Conservation (phyloP, 2,888 invertebrate species). For the Tridacna crocea region DNA sequence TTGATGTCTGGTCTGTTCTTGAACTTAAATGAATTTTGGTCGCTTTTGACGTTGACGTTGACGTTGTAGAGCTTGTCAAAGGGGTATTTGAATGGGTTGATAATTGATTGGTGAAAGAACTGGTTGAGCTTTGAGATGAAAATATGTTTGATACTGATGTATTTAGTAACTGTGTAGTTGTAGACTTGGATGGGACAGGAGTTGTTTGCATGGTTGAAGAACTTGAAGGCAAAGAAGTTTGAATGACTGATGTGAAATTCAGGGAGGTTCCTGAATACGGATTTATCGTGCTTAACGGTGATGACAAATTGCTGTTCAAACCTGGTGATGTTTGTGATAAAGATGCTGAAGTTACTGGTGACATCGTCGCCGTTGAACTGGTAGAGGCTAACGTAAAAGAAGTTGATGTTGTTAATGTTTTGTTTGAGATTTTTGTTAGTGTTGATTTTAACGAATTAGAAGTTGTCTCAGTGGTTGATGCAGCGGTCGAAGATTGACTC, state of each 20-base stretch:
- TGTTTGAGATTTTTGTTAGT: background rate
- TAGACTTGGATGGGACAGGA: too few relatives aligned
- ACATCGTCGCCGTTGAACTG: background rate
- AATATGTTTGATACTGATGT: background rate
- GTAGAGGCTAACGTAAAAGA: background rate
- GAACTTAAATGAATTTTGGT: background rate
- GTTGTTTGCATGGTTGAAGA: too few relatives aligned
- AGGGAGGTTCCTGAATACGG: too few relatives aligned
- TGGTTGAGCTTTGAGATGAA: background rate
- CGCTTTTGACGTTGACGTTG: background rate
- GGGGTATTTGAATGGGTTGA: background rate
- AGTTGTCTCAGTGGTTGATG: background rate
- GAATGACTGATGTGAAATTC: too few relatives aligned
- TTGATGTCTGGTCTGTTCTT: background rate
- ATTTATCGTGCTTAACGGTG: too few relatives aligned
- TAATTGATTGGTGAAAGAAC: background rate
- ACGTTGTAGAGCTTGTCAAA: background rate
- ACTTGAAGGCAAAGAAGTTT: too few relatives aligned
- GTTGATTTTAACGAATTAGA: too few relatives aligned
- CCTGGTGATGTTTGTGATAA: background rate
- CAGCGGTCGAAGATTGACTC: background rate
- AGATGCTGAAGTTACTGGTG: background rate
- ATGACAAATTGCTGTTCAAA: too few relatives aligned
- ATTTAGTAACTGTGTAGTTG: too few relatives aligned
- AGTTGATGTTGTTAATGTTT: background rate